Conservation (phyloP, 2,888 invertebrate species). For the Drosophila aldrichi region DNA sequence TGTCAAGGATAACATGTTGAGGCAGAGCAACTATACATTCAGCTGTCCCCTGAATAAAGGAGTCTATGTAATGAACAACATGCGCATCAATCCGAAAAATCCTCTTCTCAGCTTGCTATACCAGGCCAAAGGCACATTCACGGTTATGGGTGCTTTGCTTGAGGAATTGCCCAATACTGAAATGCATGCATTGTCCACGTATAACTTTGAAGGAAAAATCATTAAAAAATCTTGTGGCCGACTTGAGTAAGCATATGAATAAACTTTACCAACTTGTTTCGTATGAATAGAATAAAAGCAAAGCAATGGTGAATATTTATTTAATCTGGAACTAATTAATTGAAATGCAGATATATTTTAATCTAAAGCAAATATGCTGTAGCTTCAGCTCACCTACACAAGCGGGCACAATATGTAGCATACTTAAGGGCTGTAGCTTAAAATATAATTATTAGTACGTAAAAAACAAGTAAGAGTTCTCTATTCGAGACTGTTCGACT, state of each 20-base stretch:
- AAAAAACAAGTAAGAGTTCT: too few species aligned
- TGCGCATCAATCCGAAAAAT: slow-evolving; percentile 64
- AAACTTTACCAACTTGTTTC: not conserved
- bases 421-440: slow-evolving; percentile 21
- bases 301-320: not conserved
- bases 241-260: slow-evolving; percentile 35
- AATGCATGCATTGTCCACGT: slow-evolving; percentile 49
- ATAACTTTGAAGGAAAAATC: slow-evolving; percentile 57
- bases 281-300: not conserved
- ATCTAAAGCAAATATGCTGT: not conserved
- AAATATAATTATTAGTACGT: slow-evolving; percentile 3
- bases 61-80: slow-evolving; percentile 67
- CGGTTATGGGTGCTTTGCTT: slow-evolving; percentile 56
- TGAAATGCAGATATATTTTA: not conserved
- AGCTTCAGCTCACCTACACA: not conserved
- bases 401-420: not conserved
- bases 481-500: too few species aligned
- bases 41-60: slow-evolving; percentile 68
- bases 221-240: slow-evolving; percentile 54
- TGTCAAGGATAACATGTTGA: slow-evolving; percentile 57
- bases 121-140: slow-evolving; percentile 52
- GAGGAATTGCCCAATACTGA: slow-evolving; percentile 52
- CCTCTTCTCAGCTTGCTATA: slow-evolving; percentile 57
- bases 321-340: not conserved
- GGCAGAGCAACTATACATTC: slow-evolving; percentile 67